A percentile compares a stretch with the other conserved stretches of the same genome.
Evolutionary conservation across 2,797 vertebrate genomes (phyloP).

Genomic region (Apogon talboti): DNA sequence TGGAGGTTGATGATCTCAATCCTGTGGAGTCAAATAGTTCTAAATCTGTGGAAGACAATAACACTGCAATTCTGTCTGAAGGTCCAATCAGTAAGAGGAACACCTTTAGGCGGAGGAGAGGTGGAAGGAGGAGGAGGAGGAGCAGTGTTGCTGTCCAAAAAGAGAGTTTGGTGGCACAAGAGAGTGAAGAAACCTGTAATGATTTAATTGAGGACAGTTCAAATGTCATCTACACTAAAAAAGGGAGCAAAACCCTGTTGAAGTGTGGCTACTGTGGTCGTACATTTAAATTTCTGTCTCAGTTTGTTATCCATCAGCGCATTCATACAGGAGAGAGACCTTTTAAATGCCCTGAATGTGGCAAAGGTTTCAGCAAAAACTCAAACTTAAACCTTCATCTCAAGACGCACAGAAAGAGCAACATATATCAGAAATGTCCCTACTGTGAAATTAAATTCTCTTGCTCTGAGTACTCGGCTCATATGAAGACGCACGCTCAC

Average conservation of each 20-base stretch:
- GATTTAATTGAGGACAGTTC: conserved; percentile 7
- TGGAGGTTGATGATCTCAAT: conserved; percentile 40
- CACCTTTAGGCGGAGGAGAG: conserved; percentile 61
- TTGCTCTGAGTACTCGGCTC: conserved; percentile 55
- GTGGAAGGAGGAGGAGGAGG: conserved; percentile 63
- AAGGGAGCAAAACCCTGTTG: conserved; percentile 46
- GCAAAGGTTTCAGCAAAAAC: conserved; percentile 81
- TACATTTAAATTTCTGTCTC: conserved; percentile 78
- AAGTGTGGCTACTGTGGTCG: conserved; percentile 80
- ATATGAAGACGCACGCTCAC: conserved; percentile 59
- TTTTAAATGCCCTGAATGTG: conserved; percentile 80
- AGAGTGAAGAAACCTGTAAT: not conserved
- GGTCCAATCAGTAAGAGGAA: not conserved
- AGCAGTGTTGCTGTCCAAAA: conserved; percentile 19
- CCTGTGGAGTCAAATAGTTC: conserved; percentile 16
- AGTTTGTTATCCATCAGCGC: conserved; percentile 83
- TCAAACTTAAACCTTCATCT: conserved; percentile 84
- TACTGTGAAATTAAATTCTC: conserved; percentile 67
- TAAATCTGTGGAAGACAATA: conserved; percentile 2
- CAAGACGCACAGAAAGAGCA: conserved; percentile 70
- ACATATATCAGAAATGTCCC: conserved; percentile 66
- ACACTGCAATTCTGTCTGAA: conserved; percentile 17
- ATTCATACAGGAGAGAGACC: conserved; percentile 85
- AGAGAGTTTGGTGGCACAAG: not conserved
- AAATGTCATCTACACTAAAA: conserved; percentile 39